Percentiles rank a stretch among this genome's conserved stretches.
These are phyloP conservation scores for Onthophagus sagittarius DNA, from an alignment of 2,888 invertebrate species.

Conservation along the genomic window DNA sequence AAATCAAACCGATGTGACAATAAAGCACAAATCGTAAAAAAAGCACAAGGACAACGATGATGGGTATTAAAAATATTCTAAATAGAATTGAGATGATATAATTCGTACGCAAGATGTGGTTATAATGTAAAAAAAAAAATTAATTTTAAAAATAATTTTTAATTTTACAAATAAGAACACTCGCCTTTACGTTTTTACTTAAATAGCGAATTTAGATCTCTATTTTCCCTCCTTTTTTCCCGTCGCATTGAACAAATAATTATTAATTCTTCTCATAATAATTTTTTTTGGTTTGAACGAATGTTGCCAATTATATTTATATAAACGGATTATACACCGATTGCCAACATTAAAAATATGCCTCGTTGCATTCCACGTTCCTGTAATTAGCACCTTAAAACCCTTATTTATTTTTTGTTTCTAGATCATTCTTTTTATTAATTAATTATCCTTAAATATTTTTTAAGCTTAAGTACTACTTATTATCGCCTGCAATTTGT, in stretches of 20 bases:
- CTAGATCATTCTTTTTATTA: not conserved
- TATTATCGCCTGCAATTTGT: not conserved
- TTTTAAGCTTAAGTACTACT: not conserved
- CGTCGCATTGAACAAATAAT: not conserved
- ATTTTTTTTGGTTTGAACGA: not conserved
- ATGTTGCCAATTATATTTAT: conserved; percentile 10
- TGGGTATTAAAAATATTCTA: not conserved
- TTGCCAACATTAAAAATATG: conserved; percentile 11
- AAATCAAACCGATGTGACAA: not conserved
- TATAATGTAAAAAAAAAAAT: too few relatives aligned
- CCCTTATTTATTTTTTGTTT: not conserved
- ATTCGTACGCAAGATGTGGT: too few relatives aligned
- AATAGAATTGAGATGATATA: not conserved
- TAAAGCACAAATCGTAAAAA: not conserved
- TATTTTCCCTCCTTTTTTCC: not conserved
- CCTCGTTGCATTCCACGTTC: not conserved
- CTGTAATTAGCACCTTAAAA: not conserved
- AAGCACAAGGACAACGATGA: not conserved
- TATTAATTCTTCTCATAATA: not conserved
- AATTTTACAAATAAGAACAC: too few relatives aligned
- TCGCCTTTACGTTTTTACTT: not conserved
- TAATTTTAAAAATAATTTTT: not conserved
- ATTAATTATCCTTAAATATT: not conserved
- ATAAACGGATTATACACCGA: not conserved
- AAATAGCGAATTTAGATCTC: not conserved